Evolutionary conservation across 2,797 vertebrate genomes (phyloP).

Genomic region (Chromis chromis): DNA sequence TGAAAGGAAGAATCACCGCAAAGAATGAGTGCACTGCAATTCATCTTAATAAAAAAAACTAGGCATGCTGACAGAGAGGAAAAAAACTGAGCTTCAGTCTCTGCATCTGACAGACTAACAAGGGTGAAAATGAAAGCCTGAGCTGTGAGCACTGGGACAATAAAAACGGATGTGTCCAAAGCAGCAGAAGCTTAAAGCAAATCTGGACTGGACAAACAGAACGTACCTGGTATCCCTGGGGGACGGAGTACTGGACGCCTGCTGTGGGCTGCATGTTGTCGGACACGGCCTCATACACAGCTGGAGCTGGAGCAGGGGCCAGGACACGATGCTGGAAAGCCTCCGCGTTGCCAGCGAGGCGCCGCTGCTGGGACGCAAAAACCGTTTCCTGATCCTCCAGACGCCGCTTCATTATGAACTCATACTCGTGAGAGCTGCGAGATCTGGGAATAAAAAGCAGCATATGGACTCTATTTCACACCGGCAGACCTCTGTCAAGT

Average conservation of each 20-base stretch:
- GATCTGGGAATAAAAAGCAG: slow-evolving; percentile 63
- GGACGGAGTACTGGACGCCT: slow-evolving; percentile 96
- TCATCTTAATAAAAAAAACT: slow-evolving; percentile 5
- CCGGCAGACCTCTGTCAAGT: slow-evolving; percentile 7
- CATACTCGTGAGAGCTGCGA: slow-evolving; percentile 88
- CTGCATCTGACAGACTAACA: not conserved
- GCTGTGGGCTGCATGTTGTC: slow-evolving; percentile 97
- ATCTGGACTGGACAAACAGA: not conserved
- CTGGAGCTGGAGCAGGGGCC: slow-evolving; percentile 91
- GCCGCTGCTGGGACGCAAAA: slow-evolving; percentile 93
- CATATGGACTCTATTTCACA: slow-evolving; percentile 32
- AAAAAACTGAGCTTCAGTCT: not conserved
- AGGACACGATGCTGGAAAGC: slow-evolving; percentile 95
- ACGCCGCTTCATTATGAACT: slow-evolving; percentile 98
- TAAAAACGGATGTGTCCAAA: not conserved
- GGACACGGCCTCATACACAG: slow-evolving; percentile 91
- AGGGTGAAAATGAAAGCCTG: not conserved
- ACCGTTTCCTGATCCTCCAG: slow-evolving; percentile 98
- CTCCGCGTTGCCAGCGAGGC: slow-evolving; percentile 87
- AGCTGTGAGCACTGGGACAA: not conserved
- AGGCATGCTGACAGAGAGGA: not conserved
- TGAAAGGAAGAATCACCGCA: not conserved
- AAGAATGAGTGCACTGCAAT: not conserved
- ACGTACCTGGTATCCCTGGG: slow-evolving; percentile 95
- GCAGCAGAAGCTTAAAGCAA: not conserved